A percentile compares a stretch with the other conserved stretches of the same genome.
phyloP scores from a whole-genome alignment of 2,797 vertebrate genomes.

The Pangasius larnaudii region DNA sequence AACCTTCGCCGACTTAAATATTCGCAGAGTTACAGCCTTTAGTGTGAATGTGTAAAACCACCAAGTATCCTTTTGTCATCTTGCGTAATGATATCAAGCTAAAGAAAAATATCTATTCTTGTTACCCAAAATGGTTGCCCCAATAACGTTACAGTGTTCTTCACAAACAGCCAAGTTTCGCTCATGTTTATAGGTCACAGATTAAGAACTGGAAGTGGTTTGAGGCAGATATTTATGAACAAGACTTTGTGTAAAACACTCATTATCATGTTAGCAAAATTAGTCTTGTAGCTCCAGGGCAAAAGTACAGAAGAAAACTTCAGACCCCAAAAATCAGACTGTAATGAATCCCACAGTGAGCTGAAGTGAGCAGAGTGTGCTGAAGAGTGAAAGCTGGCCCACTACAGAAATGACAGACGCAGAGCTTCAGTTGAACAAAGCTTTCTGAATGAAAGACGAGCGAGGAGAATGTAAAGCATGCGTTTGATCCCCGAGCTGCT shows the following conservation, averaged over 20 bases:
- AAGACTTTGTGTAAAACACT: not conserved
- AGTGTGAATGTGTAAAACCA: not conserved
- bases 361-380: not conserved
- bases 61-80: not conserved
- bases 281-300: not conserved
- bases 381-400: not conserved
- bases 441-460: constrained; percentile 31
- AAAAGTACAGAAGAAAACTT: not conserved
- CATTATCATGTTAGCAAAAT: not conserved
- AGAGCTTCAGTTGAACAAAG: not conserved
- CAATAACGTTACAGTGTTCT: not conserved
- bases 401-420: constrained; percentile 4
- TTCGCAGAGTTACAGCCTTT: not conserved
- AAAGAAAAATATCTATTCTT: not conserved
- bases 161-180: no score
- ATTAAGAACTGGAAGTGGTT: not conserved
- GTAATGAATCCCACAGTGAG: not conserved
- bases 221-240: not conserved
- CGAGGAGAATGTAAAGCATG: constrained; percentile 26
- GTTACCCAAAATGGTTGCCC: not conserved
- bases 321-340: not conserved
- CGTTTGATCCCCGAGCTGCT: constrained; percentile 14
- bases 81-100: not conserved
- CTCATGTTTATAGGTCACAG: not conserved
- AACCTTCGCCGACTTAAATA: not conserved